Evolutionary conservation across 2,113 vertebrate species (phyloP).

Genomic region (Mixornis gularis): DNA sequence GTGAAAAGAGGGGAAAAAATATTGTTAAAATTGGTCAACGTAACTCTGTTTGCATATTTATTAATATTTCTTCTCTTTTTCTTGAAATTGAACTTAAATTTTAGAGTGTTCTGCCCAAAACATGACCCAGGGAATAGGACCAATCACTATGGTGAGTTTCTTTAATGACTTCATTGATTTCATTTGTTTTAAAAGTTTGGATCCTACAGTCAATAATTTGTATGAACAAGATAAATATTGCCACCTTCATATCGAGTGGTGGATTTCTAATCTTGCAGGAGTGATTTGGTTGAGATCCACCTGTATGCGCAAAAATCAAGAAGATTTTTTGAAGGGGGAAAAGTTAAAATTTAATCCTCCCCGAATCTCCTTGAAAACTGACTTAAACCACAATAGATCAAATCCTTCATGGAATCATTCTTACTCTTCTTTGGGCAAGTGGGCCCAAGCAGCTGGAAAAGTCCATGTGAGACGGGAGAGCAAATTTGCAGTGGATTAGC

Average conservation of each 20-base stretch:
- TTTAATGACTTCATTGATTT: constrained; percentile 21
- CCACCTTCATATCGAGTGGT: background rate
- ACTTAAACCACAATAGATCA: background rate
- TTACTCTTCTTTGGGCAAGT: background rate
- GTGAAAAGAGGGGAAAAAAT: background rate
- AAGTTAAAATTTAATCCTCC: background rate
- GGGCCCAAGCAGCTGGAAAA: background rate
- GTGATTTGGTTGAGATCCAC: background rate
- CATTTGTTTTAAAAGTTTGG: background rate
- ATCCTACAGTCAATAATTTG: background rate
- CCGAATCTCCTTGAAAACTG: background rate
- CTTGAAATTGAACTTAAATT: constrained; percentile 51
- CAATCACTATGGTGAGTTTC: constrained; percentile 55
- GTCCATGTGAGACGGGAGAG: background rate
- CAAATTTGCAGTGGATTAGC: background rate
- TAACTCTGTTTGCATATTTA: background rate
- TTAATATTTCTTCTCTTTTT: constrained; percentile 49
- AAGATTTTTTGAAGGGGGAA: background rate
- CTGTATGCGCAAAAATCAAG: background rate
- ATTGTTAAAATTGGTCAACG: constrained; percentile 19
- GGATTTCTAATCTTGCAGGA: background rate
- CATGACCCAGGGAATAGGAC: constrained; percentile 57
- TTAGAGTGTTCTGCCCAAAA: constrained; percentile 70
- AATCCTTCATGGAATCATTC: background rate
- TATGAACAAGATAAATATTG: background rate